These are phyloP conservation scores for Nomada hirtipes DNA, from an alignment of 2,888 invertebrate genomes.

Conservation along the genomic window DNA sequence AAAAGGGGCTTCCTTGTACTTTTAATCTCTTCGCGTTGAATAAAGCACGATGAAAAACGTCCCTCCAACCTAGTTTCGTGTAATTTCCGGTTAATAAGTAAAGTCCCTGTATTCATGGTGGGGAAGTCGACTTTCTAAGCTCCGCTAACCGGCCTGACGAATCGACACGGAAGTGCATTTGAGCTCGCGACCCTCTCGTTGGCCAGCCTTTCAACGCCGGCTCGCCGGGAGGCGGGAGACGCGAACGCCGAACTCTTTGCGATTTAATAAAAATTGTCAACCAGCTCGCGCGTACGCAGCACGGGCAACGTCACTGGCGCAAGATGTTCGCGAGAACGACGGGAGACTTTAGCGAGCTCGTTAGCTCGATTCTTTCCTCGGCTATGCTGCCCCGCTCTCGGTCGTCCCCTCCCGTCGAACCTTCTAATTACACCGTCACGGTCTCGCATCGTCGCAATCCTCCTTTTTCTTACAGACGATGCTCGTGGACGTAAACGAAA, in stretches of 20 bases:
- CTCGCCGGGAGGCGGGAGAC: neutral
- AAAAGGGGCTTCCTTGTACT: conserved; percentile 46
- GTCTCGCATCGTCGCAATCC: neutral
- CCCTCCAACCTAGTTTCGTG: conserved; percentile 57
- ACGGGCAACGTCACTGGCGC: conserved; percentile 1
- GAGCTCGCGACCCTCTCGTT: neutral
- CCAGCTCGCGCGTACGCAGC: neutral
- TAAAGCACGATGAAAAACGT: conserved; percentile 42
- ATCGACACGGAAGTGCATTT: conserved; percentile 37
- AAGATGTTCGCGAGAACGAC: conserved; percentile 13
- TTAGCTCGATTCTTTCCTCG: conserved; percentile 16
- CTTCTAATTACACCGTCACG: conserved; percentile 6
- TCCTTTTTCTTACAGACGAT: neutral
- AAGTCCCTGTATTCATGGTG: conserved; percentile 30
- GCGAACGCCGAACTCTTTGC: neutral
- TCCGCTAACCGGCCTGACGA: conserved; percentile 44
- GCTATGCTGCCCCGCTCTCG: conserved; percentile 1
- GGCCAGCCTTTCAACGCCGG: conserved; percentile 6
- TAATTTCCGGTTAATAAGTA: conserved; percentile 59
- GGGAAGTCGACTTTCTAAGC: conserved; percentile 51
- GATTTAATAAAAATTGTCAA: conserved; percentile 28
- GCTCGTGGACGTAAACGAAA: conserved; percentile 29
- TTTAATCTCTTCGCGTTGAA: conserved; percentile 48
- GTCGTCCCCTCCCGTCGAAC: neutral
- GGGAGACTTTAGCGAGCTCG: neutral